Base-by-base conservation (phyloP, 2,113 vertebrate species). In the Meriones unguiculatus region DNA sequence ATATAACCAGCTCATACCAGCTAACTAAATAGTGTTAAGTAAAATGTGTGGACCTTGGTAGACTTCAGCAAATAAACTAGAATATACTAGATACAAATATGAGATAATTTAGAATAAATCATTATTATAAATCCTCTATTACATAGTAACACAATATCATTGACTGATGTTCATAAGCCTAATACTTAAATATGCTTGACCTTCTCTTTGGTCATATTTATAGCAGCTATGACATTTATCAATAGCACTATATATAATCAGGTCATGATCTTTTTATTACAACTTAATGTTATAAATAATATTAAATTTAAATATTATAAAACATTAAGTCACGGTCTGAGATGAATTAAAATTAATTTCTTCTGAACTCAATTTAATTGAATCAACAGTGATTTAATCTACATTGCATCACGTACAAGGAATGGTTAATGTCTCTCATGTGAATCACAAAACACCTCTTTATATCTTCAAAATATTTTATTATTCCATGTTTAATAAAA, bases 51-150 rank as follows among this genome's bases (percentile, higher is more conserved):
- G 10, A 15, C 1, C 59, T 85, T 13, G 1, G 2, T 2, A 93
- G 1, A 2, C 57, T 69, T 62, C 20, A 67, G 41, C 38, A 91
- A 32, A 5, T 2, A 72, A 57, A 59, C 8, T 30, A 77, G 30
- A 1, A 76, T 52, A 0, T 84, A 30, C 4, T 5, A 28, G 17
- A 52, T 7, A 24, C 8, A 12, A 32, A 46, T 0, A 7, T 3
- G 17, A 73, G 3, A 30, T 35, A 84, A 62, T 62, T 15, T 10
- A 32, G 24, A 87, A 90, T 84, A 77, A 95, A 73, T 4, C 13
- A 41, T 59, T 80, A 9, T 4, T 32, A 0, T 17, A 5, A 2
- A 28, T 35, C 0, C 9, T 30, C 9, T 65, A 8, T 78, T 78
- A 41, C 2, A 38, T 0, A 85, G 18, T 0, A 75, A 46, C 32